Evolutionary conservation across 2,113 vertebrate species (phyloP).

Genomic region (zebrafish (Danio rerio)): GRCz12tu NC_133198.1:33005501-33006000

Average conservation of each 20-base stretch:
- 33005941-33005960: no score
- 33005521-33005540: slow-evolving; percentile 63
- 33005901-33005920: no score
- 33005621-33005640: background rate
- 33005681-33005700: background rate
- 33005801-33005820: no score
- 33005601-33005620: background rate
- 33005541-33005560: background rate
- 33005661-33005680: background rate
- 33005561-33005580: slow-evolving; percentile 16
- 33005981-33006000: no score
- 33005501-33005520: slow-evolving; percentile 77
- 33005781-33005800: no score
- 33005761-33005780: background rate
- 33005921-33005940: no score
- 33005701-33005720: background rate
- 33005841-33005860: no score
- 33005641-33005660: slow-evolving; percentile 2
- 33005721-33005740: slow-evolving; percentile 10
- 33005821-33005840: no score
- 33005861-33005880: no score
- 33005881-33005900: no score
- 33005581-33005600: background rate
- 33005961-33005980: no score
- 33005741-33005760: background rate